Conservation (phyloP, 1,140 invertebrate species). For the Hyles euphorbiae region DNA sequence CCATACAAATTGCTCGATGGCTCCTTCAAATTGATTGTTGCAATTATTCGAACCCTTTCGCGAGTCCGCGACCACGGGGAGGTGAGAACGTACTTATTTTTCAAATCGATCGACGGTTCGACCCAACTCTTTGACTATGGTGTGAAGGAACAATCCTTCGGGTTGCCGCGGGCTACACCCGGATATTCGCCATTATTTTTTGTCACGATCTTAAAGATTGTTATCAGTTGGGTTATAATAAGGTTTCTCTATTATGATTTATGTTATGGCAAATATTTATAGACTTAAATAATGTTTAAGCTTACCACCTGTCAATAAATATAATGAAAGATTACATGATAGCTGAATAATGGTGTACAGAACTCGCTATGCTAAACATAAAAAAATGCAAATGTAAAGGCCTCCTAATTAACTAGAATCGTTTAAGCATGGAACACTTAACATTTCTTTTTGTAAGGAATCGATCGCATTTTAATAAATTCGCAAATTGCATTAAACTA, state of each 20-base stretch:
- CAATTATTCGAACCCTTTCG: conserved; percentile 72
- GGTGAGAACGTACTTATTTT: conserved; percentile 71
- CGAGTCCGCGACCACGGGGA: conserved; percentile 55
- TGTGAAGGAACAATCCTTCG: conserved; percentile 52
- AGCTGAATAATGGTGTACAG: too few relatives aligned
- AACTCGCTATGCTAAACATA: too few relatives aligned
- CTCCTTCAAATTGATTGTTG: conserved; percentile 71
- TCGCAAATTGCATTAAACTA: too few relatives aligned
- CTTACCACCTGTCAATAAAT: too few relatives aligned
- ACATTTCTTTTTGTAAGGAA: too few relatives aligned
- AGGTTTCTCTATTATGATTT: conserved; percentile 38
- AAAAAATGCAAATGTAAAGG: too few relatives aligned
- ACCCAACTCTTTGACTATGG: conserved; percentile 62
- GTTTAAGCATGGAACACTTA: too few relatives aligned
- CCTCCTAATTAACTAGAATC: too few relatives aligned
- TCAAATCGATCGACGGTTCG: conserved; percentile 43
- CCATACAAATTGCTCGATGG: conserved; percentile 72
- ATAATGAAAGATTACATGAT: too few relatives aligned
- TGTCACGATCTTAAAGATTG: conserved; percentile 50
- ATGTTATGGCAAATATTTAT: conserved; percentile 11
- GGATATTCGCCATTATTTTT: conserved; percentile 57
- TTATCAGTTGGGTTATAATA: conserved; percentile 41
- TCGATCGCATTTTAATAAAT: too few relatives aligned
- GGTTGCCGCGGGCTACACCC: conserved; percentile 47
- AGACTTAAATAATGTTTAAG: too few relatives aligned